Conservation (phyloP, 53 echinoderm and acorn worm genomes). For the Holothuria leucospilota region DNA sequence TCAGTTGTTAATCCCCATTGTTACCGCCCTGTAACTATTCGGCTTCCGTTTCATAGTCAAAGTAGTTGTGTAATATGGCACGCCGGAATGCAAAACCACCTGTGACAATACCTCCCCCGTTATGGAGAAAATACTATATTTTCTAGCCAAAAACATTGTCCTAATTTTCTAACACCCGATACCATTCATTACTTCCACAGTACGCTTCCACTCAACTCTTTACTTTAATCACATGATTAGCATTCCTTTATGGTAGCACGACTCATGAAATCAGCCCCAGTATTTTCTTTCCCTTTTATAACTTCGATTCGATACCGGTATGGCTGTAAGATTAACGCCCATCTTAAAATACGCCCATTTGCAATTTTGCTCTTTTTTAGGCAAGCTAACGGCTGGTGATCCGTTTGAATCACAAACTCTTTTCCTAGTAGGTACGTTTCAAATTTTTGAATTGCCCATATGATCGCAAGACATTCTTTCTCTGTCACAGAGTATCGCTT, state of each 20-base stretch:
- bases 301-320: conserved; percentile 56
- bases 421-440: conserved; percentile 49
- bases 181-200: no score
- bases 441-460: conserved; percentile 50
- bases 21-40: no score
- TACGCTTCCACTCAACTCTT: no score
- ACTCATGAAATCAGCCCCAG: conserved; percentile 70
- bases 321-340: conserved; percentile 59
- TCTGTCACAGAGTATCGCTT: neutral
- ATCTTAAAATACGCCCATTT: conserved; percentile 58
- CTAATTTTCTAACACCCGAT: no score
- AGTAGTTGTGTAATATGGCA: no score
- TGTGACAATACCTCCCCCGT: conserved; percentile 4
- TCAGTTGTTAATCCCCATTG: no score
- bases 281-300: conserved; percentile 67
- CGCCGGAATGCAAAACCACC: neutral
- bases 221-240: no score
- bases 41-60: no score
- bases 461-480: conserved; percentile 38
- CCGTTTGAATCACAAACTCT: conserved; percentile 51
- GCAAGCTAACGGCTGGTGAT: conserved; percentile 54
- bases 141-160: no score
- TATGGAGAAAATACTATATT: neutral
- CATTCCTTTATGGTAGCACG: neutral
- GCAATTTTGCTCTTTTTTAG: conserved; percentile 23